Percentiles rank a stretch among this genome's conserved stretches.
phyloP scores from a whole-genome alignment of 1,140 invertebrate species.

The Gonioctena quinquepunctata region DNA sequence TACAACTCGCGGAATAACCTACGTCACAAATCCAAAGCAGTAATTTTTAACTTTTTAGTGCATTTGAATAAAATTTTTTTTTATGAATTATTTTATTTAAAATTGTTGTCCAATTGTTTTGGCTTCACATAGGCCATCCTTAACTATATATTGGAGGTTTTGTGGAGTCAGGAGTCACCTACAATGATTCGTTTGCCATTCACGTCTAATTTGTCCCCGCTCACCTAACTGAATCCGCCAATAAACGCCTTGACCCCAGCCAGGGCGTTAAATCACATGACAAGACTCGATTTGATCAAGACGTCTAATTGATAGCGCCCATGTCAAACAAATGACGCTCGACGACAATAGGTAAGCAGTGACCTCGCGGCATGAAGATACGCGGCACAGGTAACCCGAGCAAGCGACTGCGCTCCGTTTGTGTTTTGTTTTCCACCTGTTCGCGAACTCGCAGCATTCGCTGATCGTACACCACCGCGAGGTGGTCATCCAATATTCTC shows the following conservation, averaged over 20 bases:
- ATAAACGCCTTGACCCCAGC: not conserved
- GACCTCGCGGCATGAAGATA: conserved; percentile 36
- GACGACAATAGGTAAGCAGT: conserved; percentile 32
- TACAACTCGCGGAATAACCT: too few species aligned
- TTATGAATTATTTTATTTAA: too few species aligned
- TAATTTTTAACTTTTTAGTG: too few species aligned
- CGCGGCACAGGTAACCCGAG: conserved; percentile 15
- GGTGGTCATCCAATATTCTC: conserved; percentile 26
- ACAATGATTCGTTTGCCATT: not conserved
- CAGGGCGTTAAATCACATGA: not conserved
- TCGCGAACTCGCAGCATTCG: conserved; percentile 31
- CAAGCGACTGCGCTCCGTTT: conserved; percentile 33
- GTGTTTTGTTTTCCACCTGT: conserved; percentile 29
- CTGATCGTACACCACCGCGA: conserved; percentile 21
- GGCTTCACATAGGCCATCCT: too few species aligned
- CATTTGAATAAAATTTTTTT: too few species aligned
- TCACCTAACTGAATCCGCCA: not conserved
- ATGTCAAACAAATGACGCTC: not conserved
- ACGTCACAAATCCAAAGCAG: too few species aligned
- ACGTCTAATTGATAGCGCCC: not conserved
- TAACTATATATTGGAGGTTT: too few species aligned
- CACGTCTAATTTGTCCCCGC: not conserved
- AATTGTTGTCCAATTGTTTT: too few species aligned
- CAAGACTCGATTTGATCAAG: not conserved
- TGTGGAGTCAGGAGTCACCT: too few species aligned